Base-by-base conservation (phyloP, 92 coral and sea anemone genomes). In the Phenganax stokvisi region DNA sequence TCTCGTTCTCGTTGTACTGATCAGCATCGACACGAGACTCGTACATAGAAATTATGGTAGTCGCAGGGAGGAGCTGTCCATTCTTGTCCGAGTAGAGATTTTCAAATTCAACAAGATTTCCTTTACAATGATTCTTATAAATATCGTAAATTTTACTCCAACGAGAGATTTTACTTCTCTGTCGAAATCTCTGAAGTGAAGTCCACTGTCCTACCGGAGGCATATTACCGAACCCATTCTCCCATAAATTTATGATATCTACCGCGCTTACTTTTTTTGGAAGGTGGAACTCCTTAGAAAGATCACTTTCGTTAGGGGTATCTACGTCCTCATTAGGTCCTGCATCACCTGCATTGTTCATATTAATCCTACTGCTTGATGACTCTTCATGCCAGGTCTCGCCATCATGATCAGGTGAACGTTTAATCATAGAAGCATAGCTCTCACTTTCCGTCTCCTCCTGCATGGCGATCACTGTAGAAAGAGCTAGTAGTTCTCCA, bases 121-220 rank as follows among this genome's bases (percentile, higher is more conserved):
- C 97, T 74, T 87, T 85, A 76, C 96, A 96, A 80, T 89, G 96
- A 83, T 91, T 90, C 89, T 96, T 96, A 89, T 81, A 96, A 70
- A 96, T 96, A 87, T 96, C 99, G 70, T 96, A 96, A 69, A 96
- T 89, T 84, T 96, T 96, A 74, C 92, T 90, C 99, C 99, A 96
- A n/a, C 99, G 97, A 3, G 99, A 96, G 77, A 96, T 91, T 83
- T 96, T 96, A 78, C 99, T 96, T 65, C 99, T 92, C 71, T 96
- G 99, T 47, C 97, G 92, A 8, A 96, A 90, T 74, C 90, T 91
- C 81, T 96, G 99, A 25, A 96, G 87, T 59, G 99, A 91, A 54
- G 90, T 96, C 99, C 99, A 96, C 29, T 88, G 86, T 12, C 91
- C 85, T 0, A 96, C 89, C 0, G 99, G 97, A 11, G 99, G 99